Evolutionary conservation across 2,888 invertebrate genomes (phyloP), one percentile per base, ranked within the genome.

Genomic region (Heliothis peltigera): DNA sequence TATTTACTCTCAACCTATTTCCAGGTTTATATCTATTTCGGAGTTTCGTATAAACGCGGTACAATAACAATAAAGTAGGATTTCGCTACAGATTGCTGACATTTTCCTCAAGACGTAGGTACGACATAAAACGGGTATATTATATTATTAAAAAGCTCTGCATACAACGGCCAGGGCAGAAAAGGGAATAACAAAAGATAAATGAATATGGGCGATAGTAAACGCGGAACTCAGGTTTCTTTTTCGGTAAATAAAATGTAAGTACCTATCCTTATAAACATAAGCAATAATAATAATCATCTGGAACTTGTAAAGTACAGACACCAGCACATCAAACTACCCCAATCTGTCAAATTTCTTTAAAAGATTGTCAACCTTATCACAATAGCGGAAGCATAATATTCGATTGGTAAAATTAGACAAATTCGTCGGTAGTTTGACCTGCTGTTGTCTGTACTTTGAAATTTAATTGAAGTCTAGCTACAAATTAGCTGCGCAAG

Each of bases 1-100:
- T 93, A 92, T 92, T 92, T 92, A 90, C 89, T 90, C 87, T 83
- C 85, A 88, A 89, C 89, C 90, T 83, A 90, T 92, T 90, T 70
- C 86, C 89, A 91, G 90, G 91, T 92, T 91, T 92, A 91, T 91
- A 90, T 89, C 86, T 89, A 85, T 87, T 88, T 86, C 82, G 83
- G 89, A 89, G 89, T 87, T 87, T 83, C 88, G 86, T 89, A 92
- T 91, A 92, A 92, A 92, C 89, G 92, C 88, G 89, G 89, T 84
- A 91, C 91, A 91, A 91, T 92, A 93, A 93, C 91, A 92, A 90
- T 92, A 93, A 93, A 93, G 89, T 87, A 89, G 93, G 91, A 91
- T 93, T 93, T 91, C 80, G 86, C 85, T 87, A 84, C 87, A 91
- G 90, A 92, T 92, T 90, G 92, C 92, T 91, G 92, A 93, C 92